Conservation (phyloP, 2,113 vertebrate species). For the Protomyctophum bolini region DNA sequence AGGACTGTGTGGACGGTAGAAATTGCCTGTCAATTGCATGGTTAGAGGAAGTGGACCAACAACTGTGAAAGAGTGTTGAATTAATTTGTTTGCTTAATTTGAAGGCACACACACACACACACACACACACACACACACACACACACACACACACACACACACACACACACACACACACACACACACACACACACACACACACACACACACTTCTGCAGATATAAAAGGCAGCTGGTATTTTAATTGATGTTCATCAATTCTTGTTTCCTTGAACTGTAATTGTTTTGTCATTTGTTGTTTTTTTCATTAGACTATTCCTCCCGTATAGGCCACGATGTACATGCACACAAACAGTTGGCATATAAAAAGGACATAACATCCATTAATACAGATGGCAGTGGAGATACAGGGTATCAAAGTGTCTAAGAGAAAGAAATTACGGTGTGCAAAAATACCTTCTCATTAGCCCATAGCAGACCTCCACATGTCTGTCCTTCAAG, state of each 20-base stretch:
- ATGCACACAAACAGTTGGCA: constrained; percentile 13
- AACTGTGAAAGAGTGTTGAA: no score
- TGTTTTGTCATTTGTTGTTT: constrained; percentile 8
- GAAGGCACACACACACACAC: neutral
- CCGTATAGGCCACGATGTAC: neutral
- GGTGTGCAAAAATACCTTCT: constrained; percentile 18
- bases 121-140: neutral
- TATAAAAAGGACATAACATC: constrained; percentile 38
- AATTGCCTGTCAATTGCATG: no score
- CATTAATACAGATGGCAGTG: constrained; percentile 40
- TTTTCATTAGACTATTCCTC: neutral
- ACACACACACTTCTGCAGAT: constrained; percentile 3
- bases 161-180: neutral
- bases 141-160: neutral
- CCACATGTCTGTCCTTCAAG: constrained; percentile 12
- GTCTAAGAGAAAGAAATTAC: constrained; percentile 51
- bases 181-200: neutral
- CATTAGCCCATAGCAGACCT: constrained; percentile 22
- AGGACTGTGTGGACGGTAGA: neutral
- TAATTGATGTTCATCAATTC: no score
- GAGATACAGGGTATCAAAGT: constrained; percentile 25
- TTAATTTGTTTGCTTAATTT: neutral
- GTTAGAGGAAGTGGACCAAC: no score
- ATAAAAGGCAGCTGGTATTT: neutral
- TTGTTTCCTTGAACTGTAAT: constrained; percentile 13